Evolutionary conservation across 2,797 vertebrate species (phyloP).

Genomic region (Paratrypauchen microcephalus): DNA sequence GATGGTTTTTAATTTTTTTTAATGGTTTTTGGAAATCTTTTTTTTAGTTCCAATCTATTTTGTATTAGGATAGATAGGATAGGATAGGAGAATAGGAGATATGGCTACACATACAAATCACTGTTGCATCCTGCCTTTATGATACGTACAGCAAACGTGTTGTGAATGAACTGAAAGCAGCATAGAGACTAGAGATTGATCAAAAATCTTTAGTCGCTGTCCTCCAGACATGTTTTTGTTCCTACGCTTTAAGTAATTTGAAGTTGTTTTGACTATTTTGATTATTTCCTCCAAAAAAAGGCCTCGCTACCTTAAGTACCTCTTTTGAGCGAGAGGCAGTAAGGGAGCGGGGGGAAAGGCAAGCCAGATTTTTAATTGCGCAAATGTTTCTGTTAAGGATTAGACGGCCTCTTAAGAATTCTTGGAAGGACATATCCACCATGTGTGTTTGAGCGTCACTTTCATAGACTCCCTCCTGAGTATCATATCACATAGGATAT

Average conservation of each 20-base stretch:
- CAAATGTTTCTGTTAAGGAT: conserved; percentile 64
- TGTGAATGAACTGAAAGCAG: no score
- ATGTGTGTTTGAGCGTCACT: conserved; percentile 47
- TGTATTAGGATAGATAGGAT: no score
- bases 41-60: no score
- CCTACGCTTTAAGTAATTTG: conserved; percentile 5
- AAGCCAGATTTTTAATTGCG: conserved; percentile 68
- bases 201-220: background rate
- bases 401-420: conserved; percentile 56
- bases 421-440: conserved; percentile 50
- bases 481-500: conserved; percentile 31
- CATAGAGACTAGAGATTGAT: no score
- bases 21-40: no score
- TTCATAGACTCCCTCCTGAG: conserved; percentile 37
- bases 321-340: conserved; percentile 27
- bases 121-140: no score
- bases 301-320: conserved; percentile 34
- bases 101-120: no score
- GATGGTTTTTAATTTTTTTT: no score
- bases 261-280: conserved; percentile 8
- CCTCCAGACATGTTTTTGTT: background rate
- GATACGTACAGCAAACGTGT: no score
- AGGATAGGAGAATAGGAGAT: no score
- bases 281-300: conserved; percentile 25
- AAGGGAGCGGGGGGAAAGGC: conserved; percentile 35